phyloP scores from a whole-genome alignment of 2,888 invertebrate genomes.

The Stramonita haemastoma region DNA sequence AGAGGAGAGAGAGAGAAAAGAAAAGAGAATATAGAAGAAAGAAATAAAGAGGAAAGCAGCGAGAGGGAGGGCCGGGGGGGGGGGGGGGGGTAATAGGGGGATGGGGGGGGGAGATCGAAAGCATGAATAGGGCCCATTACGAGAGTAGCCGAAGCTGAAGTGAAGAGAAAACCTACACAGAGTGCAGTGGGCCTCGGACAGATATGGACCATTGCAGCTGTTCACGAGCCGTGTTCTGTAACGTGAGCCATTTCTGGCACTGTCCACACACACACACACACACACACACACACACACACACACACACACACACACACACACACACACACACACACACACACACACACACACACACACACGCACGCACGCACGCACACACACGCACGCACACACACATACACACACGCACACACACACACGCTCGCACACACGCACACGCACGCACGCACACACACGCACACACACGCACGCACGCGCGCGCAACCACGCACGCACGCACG shows the following conservation, averaged over 20 bases:
- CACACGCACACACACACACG: slow-evolving; percentile 2
- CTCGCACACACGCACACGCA: background rate
- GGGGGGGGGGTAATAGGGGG: too few relatives aligned
- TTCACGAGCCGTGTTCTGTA: too few relatives aligned
- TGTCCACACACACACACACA: background rate
- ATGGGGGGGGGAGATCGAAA: too few relatives aligned
- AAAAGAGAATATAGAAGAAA: too few relatives aligned
- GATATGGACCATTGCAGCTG: too few relatives aligned
- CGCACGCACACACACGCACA: slow-evolving; percentile 1
- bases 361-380: background rate
- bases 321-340: slow-evolving; percentile 12
- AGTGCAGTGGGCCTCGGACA: background rate
- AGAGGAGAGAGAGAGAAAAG: too few relatives aligned
- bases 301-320: slow-evolving; percentile 10
- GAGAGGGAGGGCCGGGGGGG: too few relatives aligned
- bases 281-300: background rate
- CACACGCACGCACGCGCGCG: slow-evolving; percentile 13
- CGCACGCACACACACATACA: background rate
- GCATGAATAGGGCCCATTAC: too few relatives aligned
- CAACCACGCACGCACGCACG: background rate
- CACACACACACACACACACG: slow-evolving; percentile 7
- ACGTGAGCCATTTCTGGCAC: too few relatives aligned
- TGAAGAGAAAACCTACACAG: background rate
- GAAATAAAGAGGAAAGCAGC: too few relatives aligned
- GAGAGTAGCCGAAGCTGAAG: background rate